Evolutionary conservation across 2,888 invertebrate genomes (phyloP).

Genomic region (Uropetala carovei): DNA sequence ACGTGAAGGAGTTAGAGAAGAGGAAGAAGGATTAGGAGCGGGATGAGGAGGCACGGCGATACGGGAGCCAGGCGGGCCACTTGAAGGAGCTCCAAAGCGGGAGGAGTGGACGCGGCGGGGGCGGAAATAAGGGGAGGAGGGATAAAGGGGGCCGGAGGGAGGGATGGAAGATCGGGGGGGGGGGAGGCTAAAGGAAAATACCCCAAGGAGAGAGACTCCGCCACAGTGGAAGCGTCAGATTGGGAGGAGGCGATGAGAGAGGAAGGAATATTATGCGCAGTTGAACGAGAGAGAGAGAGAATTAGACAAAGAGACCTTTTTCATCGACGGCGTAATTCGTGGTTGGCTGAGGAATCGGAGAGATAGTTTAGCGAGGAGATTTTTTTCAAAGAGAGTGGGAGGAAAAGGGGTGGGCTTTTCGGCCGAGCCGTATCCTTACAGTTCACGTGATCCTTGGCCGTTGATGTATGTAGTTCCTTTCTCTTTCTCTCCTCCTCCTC

Average conservation of each 20-base stretch:
- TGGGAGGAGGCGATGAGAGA: no score
- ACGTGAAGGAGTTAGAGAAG: background rate
- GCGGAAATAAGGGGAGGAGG: background rate
- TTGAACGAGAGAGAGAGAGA: constrained; percentile 20
- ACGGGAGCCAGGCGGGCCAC: constrained; percentile 31
- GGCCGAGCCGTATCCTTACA: constrained; percentile 26
- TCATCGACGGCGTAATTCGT: background rate
- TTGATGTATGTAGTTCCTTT: background rate
- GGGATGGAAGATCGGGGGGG: no score
- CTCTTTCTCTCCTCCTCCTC: background rate
- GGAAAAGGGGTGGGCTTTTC: background rate
- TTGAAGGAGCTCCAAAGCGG: constrained; percentile 41
- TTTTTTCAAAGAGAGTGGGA: background rate
- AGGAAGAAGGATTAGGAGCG: background rate
- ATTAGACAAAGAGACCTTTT: constrained; percentile 34
- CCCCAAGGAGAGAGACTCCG: no score
- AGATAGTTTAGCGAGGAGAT: background rate
- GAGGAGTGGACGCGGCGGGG: constrained; percentile 2
- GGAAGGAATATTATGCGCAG: background rate
- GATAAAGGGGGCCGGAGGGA: no score
- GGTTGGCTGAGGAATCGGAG: background rate
- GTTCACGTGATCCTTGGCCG: constrained; percentile 25
- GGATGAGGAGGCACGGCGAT: background rate
- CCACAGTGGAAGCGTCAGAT: no score
- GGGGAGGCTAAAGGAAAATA: no score